Evolutionary conservation across 2,888 invertebrate species (phyloP).

Genomic region (Platerodrilus igneus): DNA sequence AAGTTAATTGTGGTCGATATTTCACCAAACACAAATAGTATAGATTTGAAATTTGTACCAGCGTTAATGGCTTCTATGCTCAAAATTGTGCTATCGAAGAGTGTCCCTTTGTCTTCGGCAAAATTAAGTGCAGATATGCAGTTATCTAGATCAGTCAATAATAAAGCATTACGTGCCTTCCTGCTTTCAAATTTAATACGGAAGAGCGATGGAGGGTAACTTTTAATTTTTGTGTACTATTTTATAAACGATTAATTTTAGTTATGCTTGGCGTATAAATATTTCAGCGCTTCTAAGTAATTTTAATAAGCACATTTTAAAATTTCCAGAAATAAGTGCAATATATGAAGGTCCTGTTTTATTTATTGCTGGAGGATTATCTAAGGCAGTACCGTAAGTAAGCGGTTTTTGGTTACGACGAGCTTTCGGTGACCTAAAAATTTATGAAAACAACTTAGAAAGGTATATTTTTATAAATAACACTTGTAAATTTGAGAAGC

Average conservation of each 20-base stretch:
- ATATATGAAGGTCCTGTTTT: slow-evolving; percentile 61
- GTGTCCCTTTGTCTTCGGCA: slow-evolving; percentile 63
- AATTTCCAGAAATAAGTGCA: slow-evolving; percentile 55
- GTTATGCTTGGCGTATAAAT: slow-evolving; percentile 77
- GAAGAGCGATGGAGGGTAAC: slow-evolving; percentile 39
- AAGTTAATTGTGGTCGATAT: slow-evolving; percentile 69
- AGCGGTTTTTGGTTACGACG: no score
- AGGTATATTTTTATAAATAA: no score
- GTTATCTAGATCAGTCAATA: slow-evolving; percentile 54
- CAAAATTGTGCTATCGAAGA: slow-evolving; percentile 55
- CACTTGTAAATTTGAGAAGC: no score
- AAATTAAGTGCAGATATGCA: slow-evolving; percentile 63
- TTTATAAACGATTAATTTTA: slow-evolving; percentile 25
- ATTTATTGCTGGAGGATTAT: slow-evolving; percentile 78
- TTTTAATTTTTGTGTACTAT: background rate
- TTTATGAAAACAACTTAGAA: no score
- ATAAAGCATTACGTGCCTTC: slow-evolving; percentile 66
- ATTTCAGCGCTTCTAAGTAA: slow-evolving; percentile 65
- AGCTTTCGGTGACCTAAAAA: no score
- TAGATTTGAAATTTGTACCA: slow-evolving; percentile 59
- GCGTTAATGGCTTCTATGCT: slow-evolving; percentile 64
- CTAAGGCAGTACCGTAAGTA: slow-evolving; percentile 71
- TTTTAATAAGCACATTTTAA: slow-evolving; percentile 59
- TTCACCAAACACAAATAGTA: slow-evolving; percentile 60
- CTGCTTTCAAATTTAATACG: slow-evolving; percentile 75